Evolutionary conservation across 2,797 vertebrate species (phyloP).

Genomic region (Scolopax rusticola): DNA sequence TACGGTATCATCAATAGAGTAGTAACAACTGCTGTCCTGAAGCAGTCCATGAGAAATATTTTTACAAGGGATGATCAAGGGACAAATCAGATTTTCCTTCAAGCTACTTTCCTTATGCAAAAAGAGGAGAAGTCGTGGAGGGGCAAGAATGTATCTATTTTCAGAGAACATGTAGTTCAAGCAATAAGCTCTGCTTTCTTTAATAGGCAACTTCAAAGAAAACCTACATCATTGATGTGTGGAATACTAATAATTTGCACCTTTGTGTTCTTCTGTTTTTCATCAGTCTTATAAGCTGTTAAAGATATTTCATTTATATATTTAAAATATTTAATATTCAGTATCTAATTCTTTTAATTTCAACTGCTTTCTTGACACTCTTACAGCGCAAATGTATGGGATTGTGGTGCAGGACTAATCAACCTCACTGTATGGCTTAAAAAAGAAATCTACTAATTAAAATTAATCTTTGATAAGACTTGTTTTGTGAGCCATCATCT

Average conservation of each 20-base stretch:
- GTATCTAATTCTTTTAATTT: conserved; percentile 1
- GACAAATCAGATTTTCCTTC: neutral
- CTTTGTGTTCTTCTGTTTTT: neutral
- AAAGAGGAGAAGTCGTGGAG: neutral
- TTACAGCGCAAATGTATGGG: neutral
- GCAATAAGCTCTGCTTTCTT: neutral
- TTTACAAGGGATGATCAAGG: neutral
- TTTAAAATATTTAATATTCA: neutral
- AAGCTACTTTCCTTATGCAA: neutral
- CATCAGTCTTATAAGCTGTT: neutral
- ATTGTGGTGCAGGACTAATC: neutral
- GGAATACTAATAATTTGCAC: conserved; percentile 1
- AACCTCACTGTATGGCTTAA: neutral
- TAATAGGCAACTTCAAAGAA: conserved; percentile 22
- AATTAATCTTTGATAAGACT: neutral
- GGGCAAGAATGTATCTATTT: neutral
- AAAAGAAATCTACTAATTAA: neutral
- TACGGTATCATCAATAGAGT: neutral
- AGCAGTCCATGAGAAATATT: neutral
- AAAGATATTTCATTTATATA: neutral
- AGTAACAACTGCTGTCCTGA: neutral
- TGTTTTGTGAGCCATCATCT: neutral
- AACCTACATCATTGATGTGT: neutral
- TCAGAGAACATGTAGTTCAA: neutral
- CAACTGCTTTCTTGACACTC: neutral